Evolutionary conservation across 2,888 invertebrate species (phyloP), one percentile per base, ranked within the genome.

Genomic region (Eumacrocentrus americanus): DNA sequence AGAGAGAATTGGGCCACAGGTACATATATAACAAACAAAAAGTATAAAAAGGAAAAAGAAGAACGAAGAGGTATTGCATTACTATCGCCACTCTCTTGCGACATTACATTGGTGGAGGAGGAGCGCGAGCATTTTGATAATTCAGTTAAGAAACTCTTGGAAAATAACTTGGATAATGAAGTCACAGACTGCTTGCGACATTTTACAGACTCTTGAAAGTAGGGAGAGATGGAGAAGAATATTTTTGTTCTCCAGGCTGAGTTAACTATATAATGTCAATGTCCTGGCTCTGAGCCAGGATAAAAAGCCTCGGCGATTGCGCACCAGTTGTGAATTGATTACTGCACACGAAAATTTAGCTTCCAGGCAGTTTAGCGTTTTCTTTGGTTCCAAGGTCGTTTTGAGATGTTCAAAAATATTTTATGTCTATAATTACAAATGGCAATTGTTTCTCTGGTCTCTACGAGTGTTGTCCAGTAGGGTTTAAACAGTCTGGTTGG

Each of bases 1-100:
- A 77, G 46, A 74, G 81, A 16, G 79, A 80, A 68, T 67, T 80
- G 29, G 71, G 76, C 52, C 81, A 80, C 76, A 81, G 81, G 81
- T 81, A 78, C 11, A 35, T 18, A 18, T 18, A 18, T 42, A 20
- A 42, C 2, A 11, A 18, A 18, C 9, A 16, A 18, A 20, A 16
- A 42, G 2, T 18, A 6, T 11, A 18, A 2, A 42, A 9, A 42
- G 3, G 42, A 16, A 20, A 18, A 18, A 4, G 3, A 42, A 6
- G 11, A 18, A n/a, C 7, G 18, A 42, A 5, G 20, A 16, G 11
- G 20, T 2, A 20, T 2, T 4, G 20, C 3, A 18, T 5, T 42
- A 11, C 20, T 11, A 18, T 20, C 16, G 20, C 16, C 1, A 6
- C 18, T 16, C 20, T 18, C 20, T 9, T 2, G 2, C 20, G 18